Percentiles rank a stretch among this genome's conserved stretches.
Evolutionary conservation across 2,797 vertebrate genomes (phyloP).

Genomic region (Muscicapa comitata): DNA sequence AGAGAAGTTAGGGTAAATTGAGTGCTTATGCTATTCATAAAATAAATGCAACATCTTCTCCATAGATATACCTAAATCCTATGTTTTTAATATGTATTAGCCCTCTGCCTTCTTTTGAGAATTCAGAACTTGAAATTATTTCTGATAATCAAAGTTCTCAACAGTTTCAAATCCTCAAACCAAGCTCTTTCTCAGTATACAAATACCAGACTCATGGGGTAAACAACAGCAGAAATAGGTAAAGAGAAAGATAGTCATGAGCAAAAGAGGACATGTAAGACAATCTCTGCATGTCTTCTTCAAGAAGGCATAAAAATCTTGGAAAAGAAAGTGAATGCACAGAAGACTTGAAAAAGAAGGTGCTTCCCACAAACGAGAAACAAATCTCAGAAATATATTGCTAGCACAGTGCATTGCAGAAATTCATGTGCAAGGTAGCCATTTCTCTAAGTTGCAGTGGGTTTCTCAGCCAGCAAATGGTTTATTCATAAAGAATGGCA

Average conservation of each 20-base stretch:
- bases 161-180: not conserved
- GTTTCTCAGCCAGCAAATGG: not conserved
- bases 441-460: not conserved
- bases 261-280: not conserved
- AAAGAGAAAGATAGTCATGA: not conserved
- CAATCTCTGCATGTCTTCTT: not conserved
- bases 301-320: not conserved
- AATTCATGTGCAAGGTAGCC: not conserved
- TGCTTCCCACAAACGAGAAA: not conserved
- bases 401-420: not conserved
- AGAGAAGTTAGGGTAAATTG: not conserved
- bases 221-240: not conserved
- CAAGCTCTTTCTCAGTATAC: not conserved
- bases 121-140: not conserved
- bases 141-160: not conserved
- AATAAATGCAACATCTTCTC: not conserved
- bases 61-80: not conserved
- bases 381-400: not conserved
- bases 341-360: not conserved
- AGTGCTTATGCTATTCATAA: not conserved
- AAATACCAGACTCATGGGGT: not conserved
- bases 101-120: not conserved
- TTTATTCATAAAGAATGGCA: not conserved
- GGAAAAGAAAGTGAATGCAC: not conserved
- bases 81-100: not conserved